These are phyloP conservation scores for Monoplex corrugatus DNA, from an alignment of 2,888 invertebrate species.

Conservation along the genomic window DNA sequence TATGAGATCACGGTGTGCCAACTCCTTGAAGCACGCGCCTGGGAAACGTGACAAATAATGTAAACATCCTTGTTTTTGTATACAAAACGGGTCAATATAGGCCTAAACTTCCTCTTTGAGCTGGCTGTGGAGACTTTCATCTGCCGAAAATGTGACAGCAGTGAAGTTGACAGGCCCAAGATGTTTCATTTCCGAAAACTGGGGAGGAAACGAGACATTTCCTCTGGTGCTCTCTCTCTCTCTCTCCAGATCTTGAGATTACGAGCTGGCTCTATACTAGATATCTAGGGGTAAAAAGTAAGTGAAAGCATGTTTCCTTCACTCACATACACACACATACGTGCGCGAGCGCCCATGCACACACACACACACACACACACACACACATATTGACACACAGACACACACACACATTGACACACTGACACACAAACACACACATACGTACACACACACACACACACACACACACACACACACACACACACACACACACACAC, in stretches of 20 bases:
- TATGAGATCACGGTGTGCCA: too few relatives aligned
- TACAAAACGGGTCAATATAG: too few relatives aligned
- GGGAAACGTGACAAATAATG: too few relatives aligned
- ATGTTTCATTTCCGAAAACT: not conserved
- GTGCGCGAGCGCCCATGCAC: too few relatives aligned
- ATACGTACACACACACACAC: not conserved
- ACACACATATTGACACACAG: not conserved
- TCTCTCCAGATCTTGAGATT: not conserved
- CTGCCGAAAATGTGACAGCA: not conserved
- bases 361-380: not conserved
- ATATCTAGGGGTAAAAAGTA: not conserved
- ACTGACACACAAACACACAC: not conserved
- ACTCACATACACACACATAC: not conserved
- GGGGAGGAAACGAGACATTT: not conserved
- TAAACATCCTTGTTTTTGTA: too few relatives aligned
- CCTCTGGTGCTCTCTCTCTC: not conserved
- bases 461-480: not conserved
- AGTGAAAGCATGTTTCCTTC: not conserved
- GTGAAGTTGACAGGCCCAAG: not conserved
- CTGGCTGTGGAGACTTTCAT: too few relatives aligned
- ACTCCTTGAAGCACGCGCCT: too few relatives aligned
- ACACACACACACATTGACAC: conserved; percentile 1
- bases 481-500: not conserved
- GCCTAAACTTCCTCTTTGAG: too few relatives aligned
- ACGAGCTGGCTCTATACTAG: too few relatives aligned